Percentiles rank a stretch among this genome's conserved stretches.
These are phyloP conservation scores for Limnephilus rhombicus DNA, from an alignment of 2,888 invertebrate genomes.

Conservation along the genomic window DNA sequence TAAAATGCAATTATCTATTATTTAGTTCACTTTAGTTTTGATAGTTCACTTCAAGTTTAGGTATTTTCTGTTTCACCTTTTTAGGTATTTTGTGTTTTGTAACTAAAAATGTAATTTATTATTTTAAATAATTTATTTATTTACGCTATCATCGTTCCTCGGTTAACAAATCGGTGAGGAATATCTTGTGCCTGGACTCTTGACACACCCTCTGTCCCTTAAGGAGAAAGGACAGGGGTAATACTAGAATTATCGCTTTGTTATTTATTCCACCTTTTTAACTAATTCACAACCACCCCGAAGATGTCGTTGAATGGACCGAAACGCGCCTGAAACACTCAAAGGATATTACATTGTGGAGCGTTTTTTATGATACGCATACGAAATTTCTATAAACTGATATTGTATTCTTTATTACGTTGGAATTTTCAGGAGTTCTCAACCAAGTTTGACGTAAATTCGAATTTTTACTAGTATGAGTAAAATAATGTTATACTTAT, in stretches of 20 bases:
- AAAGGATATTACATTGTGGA: conserved; percentile 12
- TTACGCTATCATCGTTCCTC: conserved; percentile 10
- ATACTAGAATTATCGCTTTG: conserved; percentile 48
- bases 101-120: background rate
- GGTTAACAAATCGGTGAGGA: conserved; percentile 48
- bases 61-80: too few species aligned
- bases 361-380: conserved; percentile 36
- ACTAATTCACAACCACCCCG: conserved; percentile 46
- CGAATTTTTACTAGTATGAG: too few species aligned
- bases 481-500: too few species aligned
- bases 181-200: conserved; percentile 22
- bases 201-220: conserved; percentile 53
- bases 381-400: conserved; percentile 45
- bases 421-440: background rate
- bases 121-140: background rate
- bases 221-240: conserved; percentile 13
- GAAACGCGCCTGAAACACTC: conserved; percentile 31
- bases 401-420: conserved; percentile 45
- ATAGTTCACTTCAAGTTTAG: too few species aligned
- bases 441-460: background rate
- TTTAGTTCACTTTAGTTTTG: too few species aligned
- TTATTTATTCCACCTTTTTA: conserved; percentile 59
- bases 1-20: too few species aligned
- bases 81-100: background rate
- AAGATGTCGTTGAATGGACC: conserved; percentile 37